Evolutionary conservation across 1,140 invertebrate genomes (phyloP), one percentile per base, ranked within the genome.

Genomic region (Drosophila melanica): DNA sequence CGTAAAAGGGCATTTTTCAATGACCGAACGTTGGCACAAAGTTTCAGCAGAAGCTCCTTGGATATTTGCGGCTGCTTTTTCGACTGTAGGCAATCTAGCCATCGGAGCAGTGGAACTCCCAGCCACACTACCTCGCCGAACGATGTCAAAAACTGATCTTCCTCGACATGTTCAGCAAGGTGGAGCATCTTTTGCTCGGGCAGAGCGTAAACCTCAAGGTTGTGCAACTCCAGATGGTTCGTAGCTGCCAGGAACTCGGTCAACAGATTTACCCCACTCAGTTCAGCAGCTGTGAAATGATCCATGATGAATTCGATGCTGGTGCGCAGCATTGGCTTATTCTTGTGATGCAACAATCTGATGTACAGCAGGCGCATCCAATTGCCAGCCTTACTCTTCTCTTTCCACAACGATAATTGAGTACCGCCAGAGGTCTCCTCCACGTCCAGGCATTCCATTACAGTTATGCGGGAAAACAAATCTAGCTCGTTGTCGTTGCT

Each of bases 361-460:
- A 79, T 63, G 57, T 92, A 92, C 39, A 93, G 66, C 58, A 91
- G 87, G 30, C 79, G 77, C 4, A 93, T 11, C 93, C 93, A 94
- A 4, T 23, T 54, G 39, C 44, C n/a, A 30, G 20, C 72, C 60
- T 27, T 44, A 45, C 54, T 58, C 41, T 8, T 41, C 11, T 10
- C 51, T 93, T 23, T 39, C 16, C 87, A 7, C 68, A 78, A 60
- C 1, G 77, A 73, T 57, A 80, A 3, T 8, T 64, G 39, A 4
- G 64, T 63, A 42, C 27, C 39, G 12, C 94, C 67, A 23, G 92
- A 82, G 44, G 94, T 92, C 79, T 94, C 94, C 73, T 94, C 94
- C 71, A 94, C 94, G 81, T 95, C 94, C 14, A 94, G 81, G 27
- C 92, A 92, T 82, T 95, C 94, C 18, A 94, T 72, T 33, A 94